Evolutionary conservation across 1,140 invertebrate species (phyloP).

Genomic region (Heterodera schachtii): DNA sequence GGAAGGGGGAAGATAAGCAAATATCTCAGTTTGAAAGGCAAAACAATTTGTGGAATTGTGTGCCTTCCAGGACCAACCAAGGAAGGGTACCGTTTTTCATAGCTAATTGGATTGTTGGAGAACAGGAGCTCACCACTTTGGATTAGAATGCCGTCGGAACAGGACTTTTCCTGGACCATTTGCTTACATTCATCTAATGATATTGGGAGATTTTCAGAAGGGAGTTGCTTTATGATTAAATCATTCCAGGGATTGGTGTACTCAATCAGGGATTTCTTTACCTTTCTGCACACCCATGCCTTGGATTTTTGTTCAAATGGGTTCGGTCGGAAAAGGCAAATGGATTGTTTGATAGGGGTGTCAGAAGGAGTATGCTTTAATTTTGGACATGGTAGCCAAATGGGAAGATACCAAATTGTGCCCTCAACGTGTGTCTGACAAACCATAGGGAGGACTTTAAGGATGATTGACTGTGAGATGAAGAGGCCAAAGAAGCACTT

Average conservation of each 20-base stretch:
- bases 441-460: background rate
- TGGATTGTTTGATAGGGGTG: background rate
- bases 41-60: conserved; percentile 1
- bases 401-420: background rate
- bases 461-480: background rate
- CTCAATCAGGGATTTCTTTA: conserved; percentile 4
- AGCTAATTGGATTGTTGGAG: background rate
- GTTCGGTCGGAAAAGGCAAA: conserved; percentile 10
- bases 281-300: conserved; percentile 10
- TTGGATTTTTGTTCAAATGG: background rate
- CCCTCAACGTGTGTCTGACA: conserved; percentile 2
- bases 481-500: background rate
- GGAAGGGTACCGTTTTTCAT: background rate
- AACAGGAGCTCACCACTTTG: background rate
- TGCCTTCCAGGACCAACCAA: background rate
- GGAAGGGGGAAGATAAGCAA: too few relatives aligned
- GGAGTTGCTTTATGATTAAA: background rate
- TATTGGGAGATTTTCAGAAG: background rate
- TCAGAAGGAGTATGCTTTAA: background rate
- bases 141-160: background rate
- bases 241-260: conserved; percentile 9
- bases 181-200: background rate
- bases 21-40: conserved; percentile 4
- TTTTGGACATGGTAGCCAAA: background rate
- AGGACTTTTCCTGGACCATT: background rate